A percentile compares a stretch with the other conserved stretches of the same genome.
Conservation (phyloP, 2,113 vertebrate species). For the Aphyosemion australe region DNA sequence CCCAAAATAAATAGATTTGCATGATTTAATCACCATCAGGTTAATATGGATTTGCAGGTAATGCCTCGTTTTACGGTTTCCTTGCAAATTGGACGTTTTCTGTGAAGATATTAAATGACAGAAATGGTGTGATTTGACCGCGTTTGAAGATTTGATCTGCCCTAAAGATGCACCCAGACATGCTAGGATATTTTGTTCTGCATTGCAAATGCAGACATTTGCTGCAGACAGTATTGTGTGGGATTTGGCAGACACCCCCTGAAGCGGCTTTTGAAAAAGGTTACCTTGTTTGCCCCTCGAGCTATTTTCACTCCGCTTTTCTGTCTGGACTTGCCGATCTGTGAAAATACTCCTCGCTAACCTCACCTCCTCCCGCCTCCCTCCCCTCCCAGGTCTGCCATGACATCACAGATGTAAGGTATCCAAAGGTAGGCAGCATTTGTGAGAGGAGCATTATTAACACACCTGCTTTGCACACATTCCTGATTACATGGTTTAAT, state of each 20-base stretch:
- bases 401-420: slow-evolving; percentile 72
- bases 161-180: slow-evolving; percentile 45
- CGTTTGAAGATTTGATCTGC: slow-evolving; percentile 42
- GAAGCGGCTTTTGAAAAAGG: slow-evolving; percentile 77
- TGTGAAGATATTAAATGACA: slow-evolving; percentile 10
- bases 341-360: slow-evolving; percentile 74
- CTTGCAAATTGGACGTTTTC: not conserved
- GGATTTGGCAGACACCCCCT: slow-evolving; percentile 78
- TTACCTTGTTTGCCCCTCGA: slow-evolving; percentile 80
- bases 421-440: slow-evolving; percentile 74
- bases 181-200: slow-evolving; percentile 59
- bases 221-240: slow-evolving; percentile 76
- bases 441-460: slow-evolving; percentile 76
- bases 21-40: no score
- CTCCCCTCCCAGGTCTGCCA: slow-evolving; percentile 58
- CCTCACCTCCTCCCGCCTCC: slow-evolving; percentile 55
- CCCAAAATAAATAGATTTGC: no score
- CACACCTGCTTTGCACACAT: slow-evolving; percentile 80
- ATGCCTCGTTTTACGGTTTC: no score
- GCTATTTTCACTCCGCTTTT: slow-evolving; percentile 75
- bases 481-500: slow-evolving; percentile 76
- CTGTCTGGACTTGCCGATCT: slow-evolving; percentile 76
- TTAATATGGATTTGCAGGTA: no score
- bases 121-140: slow-evolving; percentile 29
- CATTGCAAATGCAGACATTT: slow-evolving; percentile 59